Percentiles rank a stretch among this genome's conserved stretches.
Conservation (phyloP, 2,113 vertebrate genomes). For the Sinocyclocheilus anshuiensis region DNA sequence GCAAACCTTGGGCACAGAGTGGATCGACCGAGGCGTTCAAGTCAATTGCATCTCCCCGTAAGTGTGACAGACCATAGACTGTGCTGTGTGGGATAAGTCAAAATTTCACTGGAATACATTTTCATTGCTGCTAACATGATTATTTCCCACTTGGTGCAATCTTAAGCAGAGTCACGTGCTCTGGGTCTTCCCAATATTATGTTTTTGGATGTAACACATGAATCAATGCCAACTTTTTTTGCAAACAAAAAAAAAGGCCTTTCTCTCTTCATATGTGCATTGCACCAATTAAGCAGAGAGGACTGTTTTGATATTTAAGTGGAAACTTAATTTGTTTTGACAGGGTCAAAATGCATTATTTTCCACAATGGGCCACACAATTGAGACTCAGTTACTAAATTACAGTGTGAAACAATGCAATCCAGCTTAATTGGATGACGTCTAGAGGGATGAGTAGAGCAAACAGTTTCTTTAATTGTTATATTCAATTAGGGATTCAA, state of each 20-base stretch:
- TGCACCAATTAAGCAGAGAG: slow-evolving; percentile 35
- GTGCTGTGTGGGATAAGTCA: neutral
- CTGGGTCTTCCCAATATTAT: neutral
- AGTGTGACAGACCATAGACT: slow-evolving; percentile 59
- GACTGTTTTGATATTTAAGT: slow-evolving; percentile 22
- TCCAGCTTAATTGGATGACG: slow-evolving; percentile 78
- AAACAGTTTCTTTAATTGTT: slow-evolving; percentile 80
- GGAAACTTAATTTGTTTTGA: slow-evolving; percentile 51
- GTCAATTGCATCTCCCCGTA: slow-evolving; percentile 83
- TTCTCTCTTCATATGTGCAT: slow-evolving; percentile 42
- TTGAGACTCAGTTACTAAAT: slow-evolving; percentile 73
- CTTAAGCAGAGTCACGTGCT: neutral
- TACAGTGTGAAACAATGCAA: slow-evolving; percentile 73
- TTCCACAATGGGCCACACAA: slow-evolving; percentile 64
- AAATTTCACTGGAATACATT: neutral
- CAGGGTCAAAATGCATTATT: slow-evolving; percentile 60
- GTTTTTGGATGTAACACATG: slow-evolving; percentile 20
- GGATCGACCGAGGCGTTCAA: slow-evolving; percentile 78
- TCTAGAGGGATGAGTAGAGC: slow-evolving; percentile 79
- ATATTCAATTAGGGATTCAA: slow-evolving; percentile 81
- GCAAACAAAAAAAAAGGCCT: slow-evolving; percentile 17
- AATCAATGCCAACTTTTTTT: slow-evolving; percentile 27
- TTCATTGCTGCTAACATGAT: slow-evolving; percentile 4
- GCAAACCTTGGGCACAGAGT: slow-evolving; percentile 80
- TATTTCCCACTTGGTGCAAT: slow-evolving; percentile 7